These are phyloP conservation scores for Osedax fenrisi DNA, from an alignment of 2,888 invertebrate genomes.

Conservation along the genomic window DNA sequence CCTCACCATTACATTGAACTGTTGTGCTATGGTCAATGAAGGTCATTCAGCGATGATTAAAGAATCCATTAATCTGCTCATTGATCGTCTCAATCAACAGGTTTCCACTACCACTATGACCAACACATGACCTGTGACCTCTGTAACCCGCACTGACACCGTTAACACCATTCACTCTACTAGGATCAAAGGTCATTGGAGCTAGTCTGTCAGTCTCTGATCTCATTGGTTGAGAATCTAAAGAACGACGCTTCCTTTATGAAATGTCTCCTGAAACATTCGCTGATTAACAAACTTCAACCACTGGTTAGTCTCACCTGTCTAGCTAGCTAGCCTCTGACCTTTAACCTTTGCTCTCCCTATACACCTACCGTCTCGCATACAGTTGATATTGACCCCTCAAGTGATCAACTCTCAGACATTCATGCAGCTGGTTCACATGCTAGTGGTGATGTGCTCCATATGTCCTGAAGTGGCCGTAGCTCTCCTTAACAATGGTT, in stretches of 20 bases:
- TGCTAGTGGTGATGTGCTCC: slow-evolving; percentile 88
- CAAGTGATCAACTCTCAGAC: slow-evolving; percentile 83
- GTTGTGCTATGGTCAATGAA: slow-evolving; percentile 79
- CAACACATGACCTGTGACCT: no score
- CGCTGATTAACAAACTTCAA: no score
- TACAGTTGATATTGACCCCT: slow-evolving; percentile 78
- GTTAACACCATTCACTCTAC: no score
- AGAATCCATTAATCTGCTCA: slow-evolving; percentile 73
- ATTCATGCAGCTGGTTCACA: slow-evolving; percentile 86
- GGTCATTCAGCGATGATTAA: slow-evolving; percentile 87
- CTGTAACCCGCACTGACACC: no score
- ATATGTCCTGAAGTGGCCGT: slow-evolving; percentile 87
- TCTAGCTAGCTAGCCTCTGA: no score
- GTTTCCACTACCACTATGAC: slow-evolving; percentile 40
- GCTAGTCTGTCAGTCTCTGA: background rate
- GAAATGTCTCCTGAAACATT: no score
- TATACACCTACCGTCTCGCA: no score
- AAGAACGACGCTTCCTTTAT: no score
- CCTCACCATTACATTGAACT: slow-evolving; percentile 88
- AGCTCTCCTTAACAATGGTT: slow-evolving; percentile 71
- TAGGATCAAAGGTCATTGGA: background rate
- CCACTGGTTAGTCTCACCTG: no score
- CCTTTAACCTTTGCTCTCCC: no score
- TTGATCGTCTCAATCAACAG: slow-evolving; percentile 57
- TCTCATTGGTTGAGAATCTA: background rate